phyloP scores from a whole-genome alignment of 2,797 vertebrate genomes.

The Oreochromis mossambicus region DNA sequence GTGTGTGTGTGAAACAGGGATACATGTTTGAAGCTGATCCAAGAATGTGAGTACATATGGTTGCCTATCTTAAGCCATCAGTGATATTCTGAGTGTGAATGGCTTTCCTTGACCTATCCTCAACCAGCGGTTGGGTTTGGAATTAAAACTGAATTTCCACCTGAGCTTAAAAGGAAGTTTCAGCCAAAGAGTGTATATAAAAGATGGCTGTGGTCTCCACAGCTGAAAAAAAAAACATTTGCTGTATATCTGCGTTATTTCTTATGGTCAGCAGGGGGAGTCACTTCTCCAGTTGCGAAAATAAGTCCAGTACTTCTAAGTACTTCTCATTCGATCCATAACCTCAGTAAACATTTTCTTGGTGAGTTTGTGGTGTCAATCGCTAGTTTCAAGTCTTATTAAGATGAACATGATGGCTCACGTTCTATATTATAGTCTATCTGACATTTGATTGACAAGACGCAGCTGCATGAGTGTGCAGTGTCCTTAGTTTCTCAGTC shows the following conservation, averaged over 20 bases:
- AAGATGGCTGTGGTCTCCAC: not conserved
- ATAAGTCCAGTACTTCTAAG: not conserved
- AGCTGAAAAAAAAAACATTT: not conserved
- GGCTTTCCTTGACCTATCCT: not conserved
- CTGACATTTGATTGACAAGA: not conserved
- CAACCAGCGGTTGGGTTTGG: not conserved
- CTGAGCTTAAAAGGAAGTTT: not conserved
- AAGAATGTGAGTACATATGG: slow-evolving; percentile 41
- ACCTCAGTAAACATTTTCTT: not conserved
- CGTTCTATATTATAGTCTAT: not conserved
- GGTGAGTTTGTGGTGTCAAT: not conserved
- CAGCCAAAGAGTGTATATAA: not conserved
- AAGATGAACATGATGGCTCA: not conserved
- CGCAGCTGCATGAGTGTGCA: not conserved
- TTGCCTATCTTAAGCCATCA: slow-evolving; percentile 25
- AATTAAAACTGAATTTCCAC: not conserved
- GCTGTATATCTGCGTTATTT: not conserved
- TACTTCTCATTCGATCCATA: not conserved
- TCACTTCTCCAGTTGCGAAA: not conserved
- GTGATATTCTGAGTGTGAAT: not conserved
- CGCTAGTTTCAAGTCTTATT: not conserved
- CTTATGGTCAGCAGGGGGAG: not conserved
- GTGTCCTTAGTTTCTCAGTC: not conserved
- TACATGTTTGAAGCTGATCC: slow-evolving; percentile 15
- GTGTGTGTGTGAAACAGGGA: not conserved